Evolutionary conservation across 1,140 invertebrate species (phyloP).

Genomic region (Procambarus clarkii): DNA sequence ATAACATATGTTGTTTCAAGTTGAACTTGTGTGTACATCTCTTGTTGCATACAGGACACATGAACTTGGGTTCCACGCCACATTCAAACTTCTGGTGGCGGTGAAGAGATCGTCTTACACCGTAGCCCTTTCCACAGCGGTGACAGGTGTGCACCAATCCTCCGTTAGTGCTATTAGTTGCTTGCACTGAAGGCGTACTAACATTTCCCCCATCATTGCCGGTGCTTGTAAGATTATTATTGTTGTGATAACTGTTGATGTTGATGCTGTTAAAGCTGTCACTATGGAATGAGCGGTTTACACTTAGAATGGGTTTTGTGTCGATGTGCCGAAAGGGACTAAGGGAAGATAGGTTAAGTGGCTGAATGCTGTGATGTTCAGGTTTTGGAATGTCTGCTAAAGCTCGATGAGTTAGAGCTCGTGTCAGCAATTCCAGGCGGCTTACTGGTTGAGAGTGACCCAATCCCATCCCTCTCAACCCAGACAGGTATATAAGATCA

Average conservation of each 20-base stretch:
- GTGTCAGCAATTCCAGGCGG: conserved; percentile 26
- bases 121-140: conserved; percentile 52
- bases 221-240: conserved; percentile 8
- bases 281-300: conserved; percentile 27
- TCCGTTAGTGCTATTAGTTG: conserved; percentile 19
- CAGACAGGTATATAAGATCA: conserved; percentile 34
- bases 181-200: not conserved
- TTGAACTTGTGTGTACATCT: conserved; percentile 58
- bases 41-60: conserved; percentile 50
- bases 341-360: not conserved
- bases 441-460: conserved; percentile 25
- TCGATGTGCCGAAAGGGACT: conserved; percentile 13
- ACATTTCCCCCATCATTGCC: not conserved
- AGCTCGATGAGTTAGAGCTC: conserved; percentile 11
- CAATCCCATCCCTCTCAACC: conserved; percentile 24
- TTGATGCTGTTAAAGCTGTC: conserved; percentile 11
- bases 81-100: conserved; percentile 60
- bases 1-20: conserved; percentile 57
- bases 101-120: conserved; percentile 45
- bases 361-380: conserved; percentile 1
- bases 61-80: conserved; percentile 55
- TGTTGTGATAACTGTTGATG: conserved; percentile 9
- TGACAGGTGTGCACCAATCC: conserved; percentile 22
- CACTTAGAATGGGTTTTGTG: conserved; percentile 11
- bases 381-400: conserved; percentile 2